A percentile compares a stretch with the other conserved stretches of the same genome.
These are phyloP conservation scores for Petrosia ficiformis DNA, from an alignment of 37 sponge, comb jelly and placozoan genomes.

Conservation along the genomic window DNA sequence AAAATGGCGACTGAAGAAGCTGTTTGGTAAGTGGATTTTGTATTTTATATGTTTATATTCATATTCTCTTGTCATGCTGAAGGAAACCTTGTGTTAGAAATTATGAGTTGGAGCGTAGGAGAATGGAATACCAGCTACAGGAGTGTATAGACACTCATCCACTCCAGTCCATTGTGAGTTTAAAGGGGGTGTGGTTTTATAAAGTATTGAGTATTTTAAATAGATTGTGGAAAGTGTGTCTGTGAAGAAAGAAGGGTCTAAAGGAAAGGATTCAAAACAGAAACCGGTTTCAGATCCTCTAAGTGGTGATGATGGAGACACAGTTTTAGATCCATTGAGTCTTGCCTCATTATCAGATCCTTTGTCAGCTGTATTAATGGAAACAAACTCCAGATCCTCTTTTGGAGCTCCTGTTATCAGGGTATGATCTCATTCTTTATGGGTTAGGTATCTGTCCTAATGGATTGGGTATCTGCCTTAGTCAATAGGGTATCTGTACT, in stretches of 20 bases:
- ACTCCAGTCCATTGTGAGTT: slow-evolving; percentile 24
- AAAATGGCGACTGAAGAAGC: not conserved
- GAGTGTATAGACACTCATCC: slow-evolving; percentile 46
- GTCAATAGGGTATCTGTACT: too few relatives aligned
- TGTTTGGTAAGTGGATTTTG: too few relatives aligned
- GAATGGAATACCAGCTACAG: slow-evolving; percentile 8
- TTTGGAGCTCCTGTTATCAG: slow-evolving; percentile 29
- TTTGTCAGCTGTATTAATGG: slow-evolving; percentile 56
- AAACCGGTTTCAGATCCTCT: slow-evolving; percentile 57
- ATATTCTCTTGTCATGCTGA: not conserved
- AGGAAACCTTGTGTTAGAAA: slow-evolving; percentile 50
- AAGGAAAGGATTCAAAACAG: slow-evolving; percentile 3
- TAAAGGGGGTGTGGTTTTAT: not conserved
- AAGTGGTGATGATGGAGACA: slow-evolving; percentile 20
- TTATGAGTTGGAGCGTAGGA: slow-evolving; percentile 56
- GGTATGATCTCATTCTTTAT: slow-evolving; percentile 6
- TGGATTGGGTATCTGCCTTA: too few relatives aligned
- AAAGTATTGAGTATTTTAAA: not conserved
- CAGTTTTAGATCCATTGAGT: not conserved
- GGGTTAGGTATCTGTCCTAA: too few relatives aligned
- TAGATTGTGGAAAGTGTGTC: slow-evolving; percentile 26
- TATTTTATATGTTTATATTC: too few relatives aligned
- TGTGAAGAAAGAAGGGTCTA: not conserved
- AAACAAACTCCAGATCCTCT: slow-evolving; percentile 15
- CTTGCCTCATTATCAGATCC: slow-evolving; percentile 32